Evolutionary conservation across 2,113 vertebrate genomes (phyloP).

Genomic region (Cromileptes altivelis): DNA sequence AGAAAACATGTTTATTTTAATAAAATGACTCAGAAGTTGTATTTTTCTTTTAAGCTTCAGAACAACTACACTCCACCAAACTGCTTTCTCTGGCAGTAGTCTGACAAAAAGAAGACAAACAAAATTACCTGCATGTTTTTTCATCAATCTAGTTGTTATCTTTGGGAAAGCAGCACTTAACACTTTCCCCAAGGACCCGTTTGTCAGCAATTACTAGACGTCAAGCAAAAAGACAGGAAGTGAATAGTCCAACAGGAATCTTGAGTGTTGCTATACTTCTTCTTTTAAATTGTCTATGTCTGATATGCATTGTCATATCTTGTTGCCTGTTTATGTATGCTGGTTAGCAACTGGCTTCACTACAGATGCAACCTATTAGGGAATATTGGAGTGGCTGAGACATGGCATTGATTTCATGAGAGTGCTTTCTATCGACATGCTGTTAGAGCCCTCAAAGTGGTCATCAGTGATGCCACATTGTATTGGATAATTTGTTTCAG

Average conservation of each 20-base stretch:
- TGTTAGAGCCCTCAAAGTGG: conserved; percentile 3
- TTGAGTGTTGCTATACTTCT: neutral
- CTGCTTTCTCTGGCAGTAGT: neutral
- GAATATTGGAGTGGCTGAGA: neutral
- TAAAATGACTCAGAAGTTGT: neutral
- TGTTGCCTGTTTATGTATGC: neutral
- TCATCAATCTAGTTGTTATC: neutral
- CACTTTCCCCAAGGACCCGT: neutral
- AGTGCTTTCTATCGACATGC: conserved; percentile 10
- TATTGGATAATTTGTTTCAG: neutral
- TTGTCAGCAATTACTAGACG: neutral
- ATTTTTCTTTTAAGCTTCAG: neutral
- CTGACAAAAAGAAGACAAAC: neutral
- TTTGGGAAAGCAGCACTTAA: neutral
- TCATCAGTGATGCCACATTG: neutral
- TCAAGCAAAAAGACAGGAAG: neutral
- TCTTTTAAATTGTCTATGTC: neutral
- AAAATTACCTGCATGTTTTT: neutral
- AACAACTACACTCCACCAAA: neutral
- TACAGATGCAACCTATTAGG: neutral
- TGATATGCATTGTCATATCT: no score
- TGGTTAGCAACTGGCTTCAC: neutral
- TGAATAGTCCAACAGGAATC: neutral
- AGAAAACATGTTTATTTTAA: neutral
- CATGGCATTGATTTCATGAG: neutral